Evolutionary conservation across 2,888 invertebrate genomes (phyloP), one percentile per base, ranked within the genome.

Genomic region (Chydorus sphaericus): DNA sequence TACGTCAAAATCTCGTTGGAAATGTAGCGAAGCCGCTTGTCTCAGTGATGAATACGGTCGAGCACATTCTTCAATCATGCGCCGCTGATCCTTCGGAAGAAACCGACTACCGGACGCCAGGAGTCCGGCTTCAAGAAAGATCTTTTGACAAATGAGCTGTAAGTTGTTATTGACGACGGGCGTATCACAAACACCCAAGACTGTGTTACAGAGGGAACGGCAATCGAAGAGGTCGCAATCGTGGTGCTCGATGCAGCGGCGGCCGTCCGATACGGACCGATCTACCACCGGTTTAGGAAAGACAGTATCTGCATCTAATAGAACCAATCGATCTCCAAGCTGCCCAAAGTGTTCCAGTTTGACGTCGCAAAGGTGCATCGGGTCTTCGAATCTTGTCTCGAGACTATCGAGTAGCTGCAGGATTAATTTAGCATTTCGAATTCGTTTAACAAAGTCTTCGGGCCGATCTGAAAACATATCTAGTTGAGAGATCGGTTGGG

Each of bases 171-270:
- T 81, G 5, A 71, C 70, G 2, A 81, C 75, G 1, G 73, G 70
- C 48, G 69, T 67, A 53, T 73, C 70, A 67, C 83, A 83, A 61
- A 70, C 73, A 29, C 70, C 68, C 10, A 69, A 72, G 3, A 69
- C 63, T 29, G 65, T 61, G 62, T 79, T 74, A 65, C 83, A 83
- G 57, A 72, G 68, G 0, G 80, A 79, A 39, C 77, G 70, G 63
- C 83, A 83, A 63, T 83, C 82, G 61, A 77, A 77, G 64, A 77
- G 77, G 65, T 79, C 77, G 68, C 83, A 83, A 63, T 83, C 82
- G 50, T 73, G 72, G 65, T 83, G 77, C 26, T 65, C 67, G 10
- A 70, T 67, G 65, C 83, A 83, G 20, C 61, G 62, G 8, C 65
- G 63, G 20, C 68, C 67, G 6, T 70, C 69, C 61, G 73, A 71